These are phyloP conservation scores for Zaprionus inermis DNA, from an alignment of 1,140 invertebrate genomes.

Conservation along the genomic window DNA sequence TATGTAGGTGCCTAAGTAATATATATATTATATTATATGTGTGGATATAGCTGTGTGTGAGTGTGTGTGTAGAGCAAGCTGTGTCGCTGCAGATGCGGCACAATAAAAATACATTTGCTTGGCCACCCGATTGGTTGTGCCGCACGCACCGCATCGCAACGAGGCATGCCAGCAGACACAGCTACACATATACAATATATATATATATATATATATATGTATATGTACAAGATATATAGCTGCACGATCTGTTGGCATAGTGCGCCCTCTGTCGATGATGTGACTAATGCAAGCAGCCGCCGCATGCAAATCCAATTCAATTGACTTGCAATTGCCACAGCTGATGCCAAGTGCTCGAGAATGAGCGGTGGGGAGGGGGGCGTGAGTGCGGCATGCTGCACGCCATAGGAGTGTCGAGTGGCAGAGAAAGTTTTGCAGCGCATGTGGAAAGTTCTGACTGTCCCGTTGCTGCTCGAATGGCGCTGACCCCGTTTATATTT, in stretches of 20 bases:
- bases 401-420: background rate
- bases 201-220: background rate
- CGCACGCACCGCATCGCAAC: background rate
- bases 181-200: background rate
- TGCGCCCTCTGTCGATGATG: background rate
- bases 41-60: background rate
- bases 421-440: slow-evolving; percentile 1
- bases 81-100: slow-evolving; percentile 55
- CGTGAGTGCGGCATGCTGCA: background rate
- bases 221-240: background rate
- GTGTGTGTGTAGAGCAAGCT: background rate
- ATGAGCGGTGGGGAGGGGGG: background rate
- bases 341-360: background rate
- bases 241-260: background rate
- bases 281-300: slow-evolving; percentile 18
- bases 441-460: slow-evolving; percentile 21
- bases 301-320: slow-evolving; percentile 25
- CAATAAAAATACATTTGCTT: slow-evolving; percentile 58
- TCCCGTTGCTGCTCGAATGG: slow-evolving; percentile 37
- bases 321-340: slow-evolving; percentile 23
- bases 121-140: background rate
- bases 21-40: slow-evolving; percentile 6
- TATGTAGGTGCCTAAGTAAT: slow-evolving; percentile 3
- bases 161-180: background rate
- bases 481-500: slow-evolving; percentile 79